These are phyloP conservation scores for Sparidentex hasta DNA, from an alignment of 2,797 vertebrate species.

Conservation along the genomic window DNA sequence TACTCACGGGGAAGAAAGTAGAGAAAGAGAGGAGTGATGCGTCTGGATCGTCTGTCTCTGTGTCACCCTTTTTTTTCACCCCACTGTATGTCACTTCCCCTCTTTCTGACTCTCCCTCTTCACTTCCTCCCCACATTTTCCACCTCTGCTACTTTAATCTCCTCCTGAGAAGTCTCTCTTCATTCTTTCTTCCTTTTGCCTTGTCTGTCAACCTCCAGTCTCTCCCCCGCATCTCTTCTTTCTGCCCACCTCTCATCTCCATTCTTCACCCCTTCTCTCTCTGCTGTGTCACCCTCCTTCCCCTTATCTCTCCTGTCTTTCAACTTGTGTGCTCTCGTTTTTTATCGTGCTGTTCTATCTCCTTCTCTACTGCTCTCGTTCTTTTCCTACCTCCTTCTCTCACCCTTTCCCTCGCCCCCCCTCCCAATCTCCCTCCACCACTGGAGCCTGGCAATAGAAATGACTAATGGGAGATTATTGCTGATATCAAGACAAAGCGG, in stretches of 20 bases:
- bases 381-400: background rate
- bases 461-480: slow-evolving; percentile 65
- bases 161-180: slow-evolving; percentile 6
- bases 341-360: slow-evolving; percentile 12
- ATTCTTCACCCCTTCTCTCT: slow-evolving; percentile 6
- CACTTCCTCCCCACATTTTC: background rate
- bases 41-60: slow-evolving; percentile 7
- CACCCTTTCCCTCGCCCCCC: background rate
- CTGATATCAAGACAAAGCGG: slow-evolving; percentile 62
- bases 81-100: background rate
- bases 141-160: background rate
- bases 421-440: background rate
- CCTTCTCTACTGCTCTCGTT: background rate
- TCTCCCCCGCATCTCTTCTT: slow-evolving; percentile 32
- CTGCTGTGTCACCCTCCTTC: slow-evolving; percentile 20
- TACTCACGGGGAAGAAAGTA: background rate
- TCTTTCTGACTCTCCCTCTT: background rate
- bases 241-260: slow-evolving; percentile 28
- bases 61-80: slow-evolving; percentile 5
- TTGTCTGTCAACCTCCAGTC: slow-evolving; percentile 31
- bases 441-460: slow-evolving; percentile 37
- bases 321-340: slow-evolving; percentile 17
- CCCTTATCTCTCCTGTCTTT: slow-evolving; percentile 24
- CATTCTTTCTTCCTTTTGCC: slow-evolving; percentile 6
- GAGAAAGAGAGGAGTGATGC: slow-evolving; percentile 6